These are phyloP conservation scores for Mus musculus DNA, from an alignment of 2,113 vertebrate species.

Conservation along the genomic window GRCm39 chr1:103887001-103887500, in stretches of 20 bases:
- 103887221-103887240: neutral
- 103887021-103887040: neutral
- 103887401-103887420: neutral
- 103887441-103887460: neutral
- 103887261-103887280: neutral
- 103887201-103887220: neutral
- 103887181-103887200: neutral
- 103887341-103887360: neutral
- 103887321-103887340: neutral
- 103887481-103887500: neutral
- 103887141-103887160: neutral
- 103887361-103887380: neutral
- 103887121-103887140: neutral
- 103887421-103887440: too few species aligned
- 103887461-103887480: neutral
- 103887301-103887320: neutral
- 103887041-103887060: neutral
- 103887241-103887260: neutral
- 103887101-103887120: neutral
- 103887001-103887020: neutral
- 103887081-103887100: neutral
- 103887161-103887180: neutral
- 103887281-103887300: neutral
- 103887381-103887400: neutral
- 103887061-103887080: neutral